Evolutionary conservation across 2,113 vertebrate genomes (phyloP).

Genomic region (Eulemur rufifrons): DNA sequence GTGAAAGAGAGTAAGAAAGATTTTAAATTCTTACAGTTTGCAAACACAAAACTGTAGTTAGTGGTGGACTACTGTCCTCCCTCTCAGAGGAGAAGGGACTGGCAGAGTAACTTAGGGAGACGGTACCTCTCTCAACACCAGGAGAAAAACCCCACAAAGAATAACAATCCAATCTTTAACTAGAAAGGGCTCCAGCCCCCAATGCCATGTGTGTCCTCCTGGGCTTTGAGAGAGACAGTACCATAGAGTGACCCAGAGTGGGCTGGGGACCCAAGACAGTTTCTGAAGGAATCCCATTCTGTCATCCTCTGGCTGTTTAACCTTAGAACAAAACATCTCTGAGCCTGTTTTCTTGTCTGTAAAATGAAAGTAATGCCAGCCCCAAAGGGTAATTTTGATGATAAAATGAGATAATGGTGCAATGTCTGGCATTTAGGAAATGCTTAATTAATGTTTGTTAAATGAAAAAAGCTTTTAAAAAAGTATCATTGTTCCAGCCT

Average conservation of each 20-base stretch:
- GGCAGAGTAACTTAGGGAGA: background rate
- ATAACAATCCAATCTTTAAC: background rate
- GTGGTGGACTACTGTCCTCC: accelerated
- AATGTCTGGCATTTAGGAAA: background rate
- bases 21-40: background rate
- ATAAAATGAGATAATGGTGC: background rate
- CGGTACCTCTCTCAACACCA: background rate
- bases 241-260: accelerated
- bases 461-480: background rate
- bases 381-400: background rate
- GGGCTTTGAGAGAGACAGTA: accelerated
- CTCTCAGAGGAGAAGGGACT: background rate
- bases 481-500: background rate
- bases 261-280: background rate
- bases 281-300: background rate
- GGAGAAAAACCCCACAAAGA: background rate
- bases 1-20: background rate
- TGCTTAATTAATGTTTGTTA: background rate
- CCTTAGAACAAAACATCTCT: background rate
- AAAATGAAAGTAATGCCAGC: background rate
- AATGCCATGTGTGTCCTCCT: accelerated
- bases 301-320: background rate
- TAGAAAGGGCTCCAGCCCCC: background rate
- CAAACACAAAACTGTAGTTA: background rate
- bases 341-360: background rate